phyloP scores from a whole-genome alignment of 2,113 vertebrate species.

The Vombatus ursinus region DNA sequence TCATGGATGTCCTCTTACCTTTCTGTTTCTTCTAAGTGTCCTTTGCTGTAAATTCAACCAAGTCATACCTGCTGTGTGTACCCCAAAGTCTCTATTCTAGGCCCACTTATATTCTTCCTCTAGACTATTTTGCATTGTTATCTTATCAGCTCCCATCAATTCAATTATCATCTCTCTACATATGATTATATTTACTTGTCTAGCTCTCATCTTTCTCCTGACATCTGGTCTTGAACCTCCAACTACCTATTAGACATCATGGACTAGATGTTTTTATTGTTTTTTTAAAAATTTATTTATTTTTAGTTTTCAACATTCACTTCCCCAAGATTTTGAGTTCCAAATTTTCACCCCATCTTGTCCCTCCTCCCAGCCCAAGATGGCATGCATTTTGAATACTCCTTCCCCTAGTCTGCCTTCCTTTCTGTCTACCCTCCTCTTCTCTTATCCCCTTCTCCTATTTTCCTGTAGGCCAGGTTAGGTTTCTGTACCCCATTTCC shows the following conservation, averaged over 20 bases:
- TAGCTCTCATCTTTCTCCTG: not conserved
- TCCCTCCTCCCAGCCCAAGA: no score
- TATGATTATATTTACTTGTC: not conserved
- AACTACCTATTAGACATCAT: not conserved
- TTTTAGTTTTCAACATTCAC: no score
- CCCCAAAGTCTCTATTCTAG: not conserved
- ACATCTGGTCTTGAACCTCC: not conserved
- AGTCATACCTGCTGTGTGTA: not conserved
- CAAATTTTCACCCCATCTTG: no score
- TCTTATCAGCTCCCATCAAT: not conserved
- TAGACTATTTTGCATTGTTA: not conserved
- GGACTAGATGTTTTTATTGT: not conserved
- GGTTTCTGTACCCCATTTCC: no score
- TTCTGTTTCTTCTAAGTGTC: not conserved
- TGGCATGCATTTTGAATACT: no score
- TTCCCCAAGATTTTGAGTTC: no score
- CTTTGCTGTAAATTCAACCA: not conserved
- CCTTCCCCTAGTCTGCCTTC: no score
- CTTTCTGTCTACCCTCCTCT: no score
- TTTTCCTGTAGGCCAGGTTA: no score
- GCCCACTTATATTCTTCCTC: not conserved
- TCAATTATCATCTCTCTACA: not conserved
- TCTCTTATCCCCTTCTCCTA: no score
- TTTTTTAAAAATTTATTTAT: no score
- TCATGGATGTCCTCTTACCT: not conserved